A percentile compares a stretch with the other conserved stretches of the same genome.
These are phyloP conservation scores for Rhizomys pruinosus DNA, from an alignment of 2,113 vertebrate species.

Conservation along the genomic window DNA sequence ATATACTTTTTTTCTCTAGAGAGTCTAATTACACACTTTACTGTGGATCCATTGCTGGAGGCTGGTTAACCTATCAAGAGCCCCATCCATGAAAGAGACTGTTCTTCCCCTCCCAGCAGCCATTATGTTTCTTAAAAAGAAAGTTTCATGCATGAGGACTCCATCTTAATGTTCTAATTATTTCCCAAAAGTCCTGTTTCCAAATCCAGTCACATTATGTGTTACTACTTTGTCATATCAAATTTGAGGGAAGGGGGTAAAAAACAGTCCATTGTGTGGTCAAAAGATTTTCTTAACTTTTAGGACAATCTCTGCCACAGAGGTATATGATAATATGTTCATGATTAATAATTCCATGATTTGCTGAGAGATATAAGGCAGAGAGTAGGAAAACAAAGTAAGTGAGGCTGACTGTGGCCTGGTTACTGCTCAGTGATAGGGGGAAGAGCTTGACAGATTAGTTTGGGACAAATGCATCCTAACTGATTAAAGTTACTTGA, in stretches of 20 bases:
- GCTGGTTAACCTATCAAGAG: no score
- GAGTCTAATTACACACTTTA: no score
- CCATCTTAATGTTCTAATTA: background rate
- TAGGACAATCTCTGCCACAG: background rate
- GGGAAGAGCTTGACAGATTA: background rate
- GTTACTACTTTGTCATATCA: no score
- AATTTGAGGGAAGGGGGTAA: no score
- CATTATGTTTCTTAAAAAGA: background rate
- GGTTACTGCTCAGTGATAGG: background rate
- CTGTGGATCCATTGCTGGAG: no score
- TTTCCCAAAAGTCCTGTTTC: no score
- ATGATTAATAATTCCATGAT: background rate
- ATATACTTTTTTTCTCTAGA: no score
- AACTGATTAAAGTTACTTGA: background rate
- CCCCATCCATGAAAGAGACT: no score
- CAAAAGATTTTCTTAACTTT: slow-evolving; percentile 1
- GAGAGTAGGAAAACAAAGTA: background rate
- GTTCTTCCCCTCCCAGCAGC: no score
- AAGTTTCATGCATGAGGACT: background rate
- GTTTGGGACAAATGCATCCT: background rate
- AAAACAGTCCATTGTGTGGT: background rate
- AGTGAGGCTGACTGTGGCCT: background rate
- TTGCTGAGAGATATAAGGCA: background rate
- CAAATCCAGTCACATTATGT: no score
- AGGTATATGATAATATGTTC: background rate